A percentile compares a stretch with the other conserved stretches of the same genome.
Evolutionary conservation across 2,888 invertebrate genomes (phyloP).

Genomic region (Melinopterus prodromus): DNA sequence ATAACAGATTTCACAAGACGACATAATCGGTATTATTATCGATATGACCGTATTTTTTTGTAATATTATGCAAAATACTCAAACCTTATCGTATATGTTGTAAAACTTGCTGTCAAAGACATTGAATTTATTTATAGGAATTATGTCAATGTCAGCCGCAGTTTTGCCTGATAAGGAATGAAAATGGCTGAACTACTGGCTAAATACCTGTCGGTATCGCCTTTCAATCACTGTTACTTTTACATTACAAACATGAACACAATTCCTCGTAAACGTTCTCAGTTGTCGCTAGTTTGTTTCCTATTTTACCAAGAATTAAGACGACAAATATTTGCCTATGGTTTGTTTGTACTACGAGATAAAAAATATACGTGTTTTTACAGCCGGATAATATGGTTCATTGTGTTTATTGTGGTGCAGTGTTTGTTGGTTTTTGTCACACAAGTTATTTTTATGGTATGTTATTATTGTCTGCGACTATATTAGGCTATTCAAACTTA

Average conservation of each 20-base stretch:
- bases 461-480: not conserved
- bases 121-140: constrained; percentile 4
- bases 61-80: not conserved
- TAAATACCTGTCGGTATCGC: not conserved
- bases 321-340: not conserved
- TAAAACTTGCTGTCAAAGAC: constrained; percentile 4
- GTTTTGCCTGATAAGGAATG: not conserved
- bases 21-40: not conserved
- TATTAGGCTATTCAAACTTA: not conserved
- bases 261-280: not conserved
- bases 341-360: not conserved
- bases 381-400: not conserved
- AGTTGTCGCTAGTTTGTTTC: not conserved
- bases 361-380: not conserved
- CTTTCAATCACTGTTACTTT: not conserved
- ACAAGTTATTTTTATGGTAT: not conserved
- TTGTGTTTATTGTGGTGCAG: not conserved
- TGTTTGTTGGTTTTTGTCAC: not conserved
- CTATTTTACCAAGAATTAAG: not conserved
- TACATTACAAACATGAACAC: not conserved
- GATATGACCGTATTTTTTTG: not conserved
- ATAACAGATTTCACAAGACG: not conserved
- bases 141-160: not conserved
- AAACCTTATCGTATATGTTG: not conserved
- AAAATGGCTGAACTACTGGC: not conserved